Conservation (phyloP, 2,888 invertebrate genomes). For the Asteroscopus sphinx region DNA sequence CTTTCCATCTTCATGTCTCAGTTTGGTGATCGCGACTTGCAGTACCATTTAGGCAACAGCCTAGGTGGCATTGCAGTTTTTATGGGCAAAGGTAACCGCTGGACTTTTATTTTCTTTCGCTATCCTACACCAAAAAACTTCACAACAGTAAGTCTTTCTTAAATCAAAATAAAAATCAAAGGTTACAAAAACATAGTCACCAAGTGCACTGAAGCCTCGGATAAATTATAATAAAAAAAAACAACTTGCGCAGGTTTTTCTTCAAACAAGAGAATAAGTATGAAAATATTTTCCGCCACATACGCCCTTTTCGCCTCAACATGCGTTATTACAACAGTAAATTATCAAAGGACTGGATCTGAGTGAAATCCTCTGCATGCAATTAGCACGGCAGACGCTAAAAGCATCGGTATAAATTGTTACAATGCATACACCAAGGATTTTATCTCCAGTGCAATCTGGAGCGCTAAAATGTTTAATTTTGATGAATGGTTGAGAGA, state of each 20-base stretch:
- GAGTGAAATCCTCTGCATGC: constrained; percentile 60
- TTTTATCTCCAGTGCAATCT: constrained; percentile 58
- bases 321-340: constrained; percentile 55
- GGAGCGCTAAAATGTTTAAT: constrained; percentile 44
- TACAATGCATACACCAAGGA: constrained; percentile 63
- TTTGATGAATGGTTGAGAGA: neutral
- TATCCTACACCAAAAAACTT: too few relatives aligned
- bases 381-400: constrained; percentile 68
- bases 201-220: too few relatives aligned
- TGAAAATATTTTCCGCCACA: constrained; percentile 3
- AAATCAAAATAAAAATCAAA: too few relatives aligned
- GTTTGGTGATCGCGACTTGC: too few relatives aligned
- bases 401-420: constrained; percentile 66
- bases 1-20: too few relatives aligned
- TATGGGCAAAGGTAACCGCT: too few relatives aligned
- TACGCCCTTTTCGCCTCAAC: constrained; percentile 30
- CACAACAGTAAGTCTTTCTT: too few relatives aligned
- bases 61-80: too few relatives aligned
- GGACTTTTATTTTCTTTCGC: too few relatives aligned
- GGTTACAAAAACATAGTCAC: too few relatives aligned
- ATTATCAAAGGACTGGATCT: constrained; percentile 60
- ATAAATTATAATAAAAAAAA: neutral
- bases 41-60: too few relatives aligned
- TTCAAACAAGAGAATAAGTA: neutral
- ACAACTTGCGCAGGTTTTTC: too few relatives aligned